A percentile compares a stretch with the other conserved stretches of the same genome.
Evolutionary conservation across 92 coral and sea anemone species (phyloP).

Genomic region (Porites lobata): DNA sequence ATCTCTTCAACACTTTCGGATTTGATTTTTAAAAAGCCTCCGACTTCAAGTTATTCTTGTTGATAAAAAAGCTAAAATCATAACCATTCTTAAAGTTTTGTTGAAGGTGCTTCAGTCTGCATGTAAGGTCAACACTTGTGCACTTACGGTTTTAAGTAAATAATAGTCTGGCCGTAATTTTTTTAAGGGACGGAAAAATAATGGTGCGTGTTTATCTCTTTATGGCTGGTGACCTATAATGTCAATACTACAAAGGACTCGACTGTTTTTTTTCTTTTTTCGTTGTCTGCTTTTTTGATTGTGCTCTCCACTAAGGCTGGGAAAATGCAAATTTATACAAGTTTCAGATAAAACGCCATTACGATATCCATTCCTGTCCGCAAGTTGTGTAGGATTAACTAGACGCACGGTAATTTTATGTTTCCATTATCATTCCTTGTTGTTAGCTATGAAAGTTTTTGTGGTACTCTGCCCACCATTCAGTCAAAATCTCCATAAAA

Average conservation of each 20-base stretch:
- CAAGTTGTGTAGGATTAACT: neutral
- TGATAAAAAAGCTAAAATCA: neutral
- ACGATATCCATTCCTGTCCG: neutral
- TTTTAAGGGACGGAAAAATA: neutral
- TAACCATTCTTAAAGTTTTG: neutral
- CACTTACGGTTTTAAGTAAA: conserved; percentile 22
- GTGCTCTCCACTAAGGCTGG: neutral
- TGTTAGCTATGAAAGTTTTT: neutral
- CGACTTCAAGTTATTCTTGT: neutral
- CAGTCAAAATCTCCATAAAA: too few relatives aligned
- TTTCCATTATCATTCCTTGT: too few relatives aligned
- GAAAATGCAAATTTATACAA: neutral
- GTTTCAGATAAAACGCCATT: neutral
- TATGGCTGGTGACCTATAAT: conserved; percentile 61
- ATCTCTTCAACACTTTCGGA: neutral
- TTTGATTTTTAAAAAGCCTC: neutral
- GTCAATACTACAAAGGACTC: conserved; percentile 41
- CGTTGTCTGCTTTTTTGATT: conserved; percentile 17
- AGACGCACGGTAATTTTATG: neutral
- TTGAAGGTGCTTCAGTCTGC: neutral
- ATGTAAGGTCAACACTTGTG: conserved; percentile 7
- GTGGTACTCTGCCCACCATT: too few relatives aligned
- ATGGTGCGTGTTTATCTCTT: conserved; percentile 42
- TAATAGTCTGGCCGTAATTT: conserved; percentile 31
- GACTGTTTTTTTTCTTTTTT: conserved; percentile 10